Evolutionary conservation across 2,113 vertebrate genomes (phyloP), one percentile per base, ranked within the genome.

Genomic region (Erythrocercus mccallii): DNA sequence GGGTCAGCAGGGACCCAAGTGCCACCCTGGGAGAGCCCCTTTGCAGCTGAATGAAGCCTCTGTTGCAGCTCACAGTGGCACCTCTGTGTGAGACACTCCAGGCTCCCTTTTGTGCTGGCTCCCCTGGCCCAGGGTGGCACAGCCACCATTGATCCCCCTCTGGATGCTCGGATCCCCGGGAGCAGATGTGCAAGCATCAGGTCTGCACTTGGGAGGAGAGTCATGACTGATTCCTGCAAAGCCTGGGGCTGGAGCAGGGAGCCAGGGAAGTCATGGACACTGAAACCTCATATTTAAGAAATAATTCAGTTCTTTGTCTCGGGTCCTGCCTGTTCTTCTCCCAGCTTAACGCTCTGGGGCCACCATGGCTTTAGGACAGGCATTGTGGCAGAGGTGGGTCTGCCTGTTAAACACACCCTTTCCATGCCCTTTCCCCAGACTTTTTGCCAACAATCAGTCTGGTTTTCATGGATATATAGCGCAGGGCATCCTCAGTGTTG

Each of bases 131-230:
- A 2, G 51, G 48, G 54, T 45, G 38, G 9, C 83, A 92, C 4
- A 1, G 74, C 21, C 31, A 12, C 68, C 72, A 1, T 54, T 13
- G 58, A 91, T 53, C 12, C 60, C 74, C 40, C 16, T 11, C 18
- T 18, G 12, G 0, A 16, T 5, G 31, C 64, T 7, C 0, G 0
- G 15, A 77, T 53, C 10, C 23, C 11, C 15, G 0, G 1, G 35
- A 21, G 50, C 64, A 79, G 74, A 62, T 6, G 10, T 33, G 47
- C 16, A 2, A 40, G 27, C 13, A 7, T 3, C 1, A 0, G 10
- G 9, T 33, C 18, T 30, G 56, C 38, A 47, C 50, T 0, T 2
- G 0, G 27, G 22, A 44, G 21, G 22, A 18, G 8, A 70, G 24
- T 11, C 13, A 25, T 2, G 31, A 5, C 31, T 38, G 61, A 30